Percentiles rank a stretch among this genome's conserved stretches.
Evolutionary conservation across 2,888 invertebrate genomes (phyloP).

Genomic region (Rapana venosa): DNA sequence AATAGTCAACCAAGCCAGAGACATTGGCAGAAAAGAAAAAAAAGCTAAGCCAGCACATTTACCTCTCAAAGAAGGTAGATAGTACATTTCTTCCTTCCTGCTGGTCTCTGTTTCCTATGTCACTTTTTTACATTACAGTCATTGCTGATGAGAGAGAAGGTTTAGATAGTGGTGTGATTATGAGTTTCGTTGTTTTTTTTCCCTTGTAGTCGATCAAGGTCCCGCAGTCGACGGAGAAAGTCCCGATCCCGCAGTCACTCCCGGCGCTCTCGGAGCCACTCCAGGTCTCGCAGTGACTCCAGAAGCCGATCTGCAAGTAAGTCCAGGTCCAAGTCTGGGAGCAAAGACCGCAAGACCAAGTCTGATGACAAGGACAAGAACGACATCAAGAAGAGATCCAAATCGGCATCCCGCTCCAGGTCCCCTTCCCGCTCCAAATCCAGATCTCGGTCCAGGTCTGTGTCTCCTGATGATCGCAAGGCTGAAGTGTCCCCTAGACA

Average conservation of each 20-base stretch:
- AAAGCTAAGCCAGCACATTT: too few species aligned
- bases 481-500: neutral
- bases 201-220: conserved; percentile 55
- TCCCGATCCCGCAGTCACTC: conserved; percentile 83
- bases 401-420: conserved; percentile 51
- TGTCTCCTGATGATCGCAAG: conserved; percentile 25
- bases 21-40: too few species aligned
- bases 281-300: conserved; percentile 55
- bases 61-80: too few species aligned
- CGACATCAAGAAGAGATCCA: conserved; percentile 24
- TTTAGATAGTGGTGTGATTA: too few species aligned
- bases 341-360: conserved; percentile 53
- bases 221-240: conserved; percentile 75
- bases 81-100: too few species aligned
- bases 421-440: conserved; percentile 54
- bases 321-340: conserved; percentile 80
- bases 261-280: conserved; percentile 84
- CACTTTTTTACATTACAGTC: too few species aligned
- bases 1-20: too few species aligned
- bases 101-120: too few species aligned
- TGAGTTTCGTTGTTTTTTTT: neutral
- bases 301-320: conserved; percentile 53
- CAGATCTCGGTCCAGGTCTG: neutral
- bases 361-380: conserved; percentile 45
- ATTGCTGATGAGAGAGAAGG: too few species aligned